Percentiles rank a stretch among this genome's conserved stretches.
These are phyloP conservation scores for Eurypyga helias DNA, from an alignment of 2,113 vertebrate genomes.

Conservation along the genomic window DNA sequence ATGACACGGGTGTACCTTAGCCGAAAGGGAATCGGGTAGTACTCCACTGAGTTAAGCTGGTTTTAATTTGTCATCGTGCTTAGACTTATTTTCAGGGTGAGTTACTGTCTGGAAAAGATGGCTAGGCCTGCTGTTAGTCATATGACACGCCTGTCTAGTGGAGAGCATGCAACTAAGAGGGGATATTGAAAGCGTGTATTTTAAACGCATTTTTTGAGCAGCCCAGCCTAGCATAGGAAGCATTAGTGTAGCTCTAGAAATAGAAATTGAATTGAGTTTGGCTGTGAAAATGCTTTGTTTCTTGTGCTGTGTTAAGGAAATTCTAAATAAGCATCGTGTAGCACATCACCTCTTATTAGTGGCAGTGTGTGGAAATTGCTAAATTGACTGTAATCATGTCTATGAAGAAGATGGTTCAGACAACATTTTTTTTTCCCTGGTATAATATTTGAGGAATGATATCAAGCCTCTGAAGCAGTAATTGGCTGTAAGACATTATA, in stretches of 20 bases:
- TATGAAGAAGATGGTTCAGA: neutral
- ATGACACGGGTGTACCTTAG: neutral
- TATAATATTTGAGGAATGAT: neutral
- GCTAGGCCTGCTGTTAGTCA: neutral
- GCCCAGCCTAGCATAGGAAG: neutral
- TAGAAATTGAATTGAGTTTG: neutral
- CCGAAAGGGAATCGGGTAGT: neutral
- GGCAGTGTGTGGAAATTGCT: neutral
- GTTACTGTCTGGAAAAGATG: neutral
- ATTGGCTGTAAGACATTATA: accelerated
- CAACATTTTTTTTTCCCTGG: neutral
- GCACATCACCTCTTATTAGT: neutral
- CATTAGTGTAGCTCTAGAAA: neutral
- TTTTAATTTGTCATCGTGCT: neutral
- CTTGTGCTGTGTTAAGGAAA: neutral
- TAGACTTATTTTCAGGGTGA: neutral
- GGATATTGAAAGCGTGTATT: neutral
- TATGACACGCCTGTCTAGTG: neutral
- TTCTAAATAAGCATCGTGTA: neutral
- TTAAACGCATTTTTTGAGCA: neutral
- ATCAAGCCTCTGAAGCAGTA: neutral
- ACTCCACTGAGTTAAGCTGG: neutral
- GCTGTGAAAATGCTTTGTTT: neutral
- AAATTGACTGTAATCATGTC: neutral
- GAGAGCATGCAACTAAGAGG: neutral